Evolutionary conservation across 2,888 invertebrate genomes (phyloP), one percentile per base, ranked within the genome.

Genomic region (Therioaphis trifolii): DNA sequence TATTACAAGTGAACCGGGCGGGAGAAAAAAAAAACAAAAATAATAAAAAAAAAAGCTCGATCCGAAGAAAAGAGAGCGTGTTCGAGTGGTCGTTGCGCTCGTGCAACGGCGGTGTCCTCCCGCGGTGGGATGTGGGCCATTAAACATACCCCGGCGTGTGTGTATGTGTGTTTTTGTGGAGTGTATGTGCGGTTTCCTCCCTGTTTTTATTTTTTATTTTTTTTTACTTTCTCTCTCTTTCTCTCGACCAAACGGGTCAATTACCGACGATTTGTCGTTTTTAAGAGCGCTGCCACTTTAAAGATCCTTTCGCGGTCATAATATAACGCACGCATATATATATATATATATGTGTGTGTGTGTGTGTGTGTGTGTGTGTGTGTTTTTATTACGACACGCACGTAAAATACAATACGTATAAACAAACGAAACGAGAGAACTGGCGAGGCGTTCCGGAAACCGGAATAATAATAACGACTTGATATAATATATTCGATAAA

Each of bases 101-200:
- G 63, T 24, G 52, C 21, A 29, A 40, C 46, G 21, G 52, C 46
- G 21, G 66, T 46, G 80, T 69, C 74, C 80, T 85, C 82, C 52
- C 21, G 74, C 35, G 35, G 35, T 24, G 74, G 82, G 75, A 76
- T 82, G 75, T 80, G 84, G 84, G 85, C 84, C 78, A 74, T 85
- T 80, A 75, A 55, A 84, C 78, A 15, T 52, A 72, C 46, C 63
- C 43, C 43, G 71, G 43, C n/a, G 43, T 69, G 35, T n/a, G 27
- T 4, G 27, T 24, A 49, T 43, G 15, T 43, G 46, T 69, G 75
- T 63, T 79, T 40, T 46, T 52, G 84, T 84, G 71, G 66, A 69
- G 78, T 78, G 40, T 58, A 5, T n/a, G 7, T 40, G 69, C 14
- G 69, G 79, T 71, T 80, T 80, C n/a, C 80, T 61, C 80, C 69